Evolutionary conservation across 1,140 invertebrate genomes (phyloP).

Genomic region (Brachionus asplanchnoidis): DNA sequence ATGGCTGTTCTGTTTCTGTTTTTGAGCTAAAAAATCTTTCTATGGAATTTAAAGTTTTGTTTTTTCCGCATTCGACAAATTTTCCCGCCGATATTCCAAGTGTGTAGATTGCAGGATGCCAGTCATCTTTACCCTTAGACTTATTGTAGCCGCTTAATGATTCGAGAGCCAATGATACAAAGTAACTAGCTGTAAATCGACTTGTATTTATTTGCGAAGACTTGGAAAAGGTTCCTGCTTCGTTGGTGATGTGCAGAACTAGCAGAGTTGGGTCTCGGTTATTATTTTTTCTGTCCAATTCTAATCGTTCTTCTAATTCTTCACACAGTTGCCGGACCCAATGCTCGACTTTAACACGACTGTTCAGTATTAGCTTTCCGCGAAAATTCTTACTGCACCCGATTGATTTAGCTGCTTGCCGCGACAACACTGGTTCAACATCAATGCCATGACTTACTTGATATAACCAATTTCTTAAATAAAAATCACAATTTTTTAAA

Average conservation of each 20-base stretch:
- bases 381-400: conserved; percentile 90
- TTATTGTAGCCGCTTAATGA: conserved; percentile 19
- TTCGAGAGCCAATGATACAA: background rate
- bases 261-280: background rate
- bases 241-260: conserved; percentile 18
- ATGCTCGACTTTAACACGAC: conserved; percentile 47
- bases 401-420: conserved; percentile 83
- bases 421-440: conserved; percentile 72
- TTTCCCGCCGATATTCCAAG: conserved; percentile 20
- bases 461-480: conserved; percentile 66
- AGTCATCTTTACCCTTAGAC: background rate
- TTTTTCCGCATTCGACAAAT: background rate
- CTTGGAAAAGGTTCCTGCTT: conserved; percentile 39
- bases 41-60: background rate
- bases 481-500: no score
- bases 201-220: background rate
- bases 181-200: background rate
- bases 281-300: conserved; percentile 64
- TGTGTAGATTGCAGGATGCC: conserved; percentile 20
- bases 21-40: background rate
- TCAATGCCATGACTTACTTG: conserved; percentile 81
- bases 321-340: conserved; percentile 74
- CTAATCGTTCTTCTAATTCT: conserved; percentile 78
- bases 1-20: background rate
- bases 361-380: conserved; percentile 67